Evolutionary conservation across 1,140 invertebrate genomes (phyloP).

Genomic region (Danaus melanippus): DNA sequence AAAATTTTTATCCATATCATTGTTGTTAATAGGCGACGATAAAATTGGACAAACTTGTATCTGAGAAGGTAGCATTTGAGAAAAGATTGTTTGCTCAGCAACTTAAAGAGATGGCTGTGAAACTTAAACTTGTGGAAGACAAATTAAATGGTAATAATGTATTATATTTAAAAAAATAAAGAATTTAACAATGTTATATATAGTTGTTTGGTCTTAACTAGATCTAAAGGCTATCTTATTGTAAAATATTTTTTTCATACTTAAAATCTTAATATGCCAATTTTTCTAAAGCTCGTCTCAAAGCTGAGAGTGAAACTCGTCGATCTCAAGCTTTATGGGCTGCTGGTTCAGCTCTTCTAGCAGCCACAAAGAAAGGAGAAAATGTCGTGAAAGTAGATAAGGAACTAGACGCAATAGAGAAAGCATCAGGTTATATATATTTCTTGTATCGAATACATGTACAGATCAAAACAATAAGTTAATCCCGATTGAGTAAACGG

Average conservation of each 20-base stretch:
- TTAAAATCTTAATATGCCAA: background rate
- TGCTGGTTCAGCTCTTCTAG: constrained; percentile 87
- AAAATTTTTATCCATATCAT: constrained; percentile 2
- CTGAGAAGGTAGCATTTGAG: constrained; percentile 79
- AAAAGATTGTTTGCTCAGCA: constrained; percentile 80
- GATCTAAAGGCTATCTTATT: no score
- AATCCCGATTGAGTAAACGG: no score
- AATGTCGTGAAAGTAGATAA: constrained; percentile 67
- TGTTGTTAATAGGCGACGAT: constrained; percentile 23
- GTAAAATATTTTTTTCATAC: no score
- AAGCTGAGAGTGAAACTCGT: constrained; percentile 83
- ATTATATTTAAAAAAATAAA: background rate
- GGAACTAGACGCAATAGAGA: constrained; percentile 83
- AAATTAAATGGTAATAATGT: constrained; percentile 82
- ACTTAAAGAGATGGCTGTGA: constrained; percentile 82
- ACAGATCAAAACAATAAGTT: no score
- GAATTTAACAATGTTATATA: background rate
- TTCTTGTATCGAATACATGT: no score
- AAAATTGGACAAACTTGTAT: constrained; percentile 50
- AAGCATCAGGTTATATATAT: constrained; percentile 60
- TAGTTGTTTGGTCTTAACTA: no score
- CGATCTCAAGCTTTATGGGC: constrained; percentile 92
- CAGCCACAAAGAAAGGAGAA: constrained; percentile 77
- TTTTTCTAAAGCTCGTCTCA: constrained; percentile 77
- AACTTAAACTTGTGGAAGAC: constrained; percentile 86